Evolutionary conservation across 2,113 vertebrate genomes (phyloP).

Genomic region (Platysternon megacephalum): DNA sequence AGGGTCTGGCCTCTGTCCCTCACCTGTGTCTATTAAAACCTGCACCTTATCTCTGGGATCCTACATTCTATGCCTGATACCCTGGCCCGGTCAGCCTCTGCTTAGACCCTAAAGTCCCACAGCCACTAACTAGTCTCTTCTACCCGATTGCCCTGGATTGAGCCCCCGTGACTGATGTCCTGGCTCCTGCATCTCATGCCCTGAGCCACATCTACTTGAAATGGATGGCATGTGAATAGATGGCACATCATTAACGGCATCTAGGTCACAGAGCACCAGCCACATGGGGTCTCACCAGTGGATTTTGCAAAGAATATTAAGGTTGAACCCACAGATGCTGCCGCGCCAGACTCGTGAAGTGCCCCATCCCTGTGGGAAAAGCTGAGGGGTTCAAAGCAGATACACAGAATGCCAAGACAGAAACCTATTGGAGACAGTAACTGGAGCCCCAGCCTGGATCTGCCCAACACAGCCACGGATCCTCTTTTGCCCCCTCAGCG

Average conservation of each 20-base stretch:
- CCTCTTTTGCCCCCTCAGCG: neutral
- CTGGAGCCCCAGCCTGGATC: neutral
- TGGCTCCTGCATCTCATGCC: neutral
- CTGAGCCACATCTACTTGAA: neutral
- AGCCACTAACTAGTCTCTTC: neutral
- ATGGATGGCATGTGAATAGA: neutral
- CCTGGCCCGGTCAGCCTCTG: neutral
- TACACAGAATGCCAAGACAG: neutral
- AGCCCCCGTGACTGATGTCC: neutral
- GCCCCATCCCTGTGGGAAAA: neutral
- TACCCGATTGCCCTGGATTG: neutral
- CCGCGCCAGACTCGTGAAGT: neutral
- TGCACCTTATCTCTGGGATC: neutral
- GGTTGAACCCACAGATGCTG: neutral
- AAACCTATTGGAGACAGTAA: neutral
- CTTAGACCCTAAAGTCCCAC: neutral
- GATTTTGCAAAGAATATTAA: neutral
- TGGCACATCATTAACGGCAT: neutral
- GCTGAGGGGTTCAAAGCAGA: neutral
- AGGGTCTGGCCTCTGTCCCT: neutral
- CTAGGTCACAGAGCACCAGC: neutral
- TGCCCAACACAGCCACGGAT: fast-evolving
- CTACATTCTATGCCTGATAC: neutral
- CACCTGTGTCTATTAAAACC: neutral
- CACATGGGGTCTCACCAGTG: neutral